These are phyloP conservation scores for Syrphus vitripennis DNA, from an alignment of 2,888 invertebrate species.

Conservation along the genomic window DNA sequence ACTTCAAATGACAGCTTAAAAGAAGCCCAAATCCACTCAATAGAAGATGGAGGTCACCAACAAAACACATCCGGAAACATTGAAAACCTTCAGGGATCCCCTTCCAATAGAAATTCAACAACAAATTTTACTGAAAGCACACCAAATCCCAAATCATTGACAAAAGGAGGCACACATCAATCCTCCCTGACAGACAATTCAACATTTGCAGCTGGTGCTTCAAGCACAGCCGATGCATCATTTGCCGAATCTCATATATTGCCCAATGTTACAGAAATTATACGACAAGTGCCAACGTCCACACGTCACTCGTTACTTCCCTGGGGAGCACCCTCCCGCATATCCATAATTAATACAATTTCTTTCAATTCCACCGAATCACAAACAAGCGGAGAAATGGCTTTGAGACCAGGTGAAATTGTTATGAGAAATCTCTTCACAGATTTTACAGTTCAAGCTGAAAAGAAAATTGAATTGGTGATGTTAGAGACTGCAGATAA, in stretches of 20 bases:
- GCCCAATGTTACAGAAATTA: slow-evolving; percentile 74
- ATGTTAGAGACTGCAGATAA: slow-evolving; percentile 97
- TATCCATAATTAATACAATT: slow-evolving; percentile 79
- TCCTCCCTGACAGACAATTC: slow-evolving; percentile 55
- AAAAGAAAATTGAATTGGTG: slow-evolving; percentile 97
- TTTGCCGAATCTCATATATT: slow-evolving; percentile 58
- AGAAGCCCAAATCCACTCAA: slow-evolving; percentile 14
- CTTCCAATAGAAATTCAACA: slow-evolving; percentile 62
- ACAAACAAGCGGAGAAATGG: slow-evolving; percentile 84
- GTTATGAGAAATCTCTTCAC: slow-evolving; percentile 97
- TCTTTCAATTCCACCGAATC: slow-evolving; percentile 74
- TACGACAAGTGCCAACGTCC: slow-evolving; percentile 74
- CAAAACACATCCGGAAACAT: slow-evolving; percentile 43
- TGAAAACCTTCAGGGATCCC: slow-evolving; percentile 68
- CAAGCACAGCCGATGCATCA: slow-evolving; percentile 46
- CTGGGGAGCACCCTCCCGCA: slow-evolving; percentile 86
- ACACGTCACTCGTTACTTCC: slow-evolving; percentile 86
- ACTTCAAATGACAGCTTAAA: slow-evolving; percentile 36
- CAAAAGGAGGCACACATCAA: slow-evolving; percentile 21
- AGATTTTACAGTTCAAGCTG: slow-evolving; percentile 96
- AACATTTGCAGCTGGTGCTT: slow-evolving; percentile 42
- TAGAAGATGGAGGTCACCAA: slow-evolving; percentile 54
- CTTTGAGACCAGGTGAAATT: slow-evolving; percentile 94
- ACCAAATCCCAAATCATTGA: slow-evolving; percentile 40
- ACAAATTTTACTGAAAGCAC: slow-evolving; percentile 33